Percentiles rank a stretch among this genome's conserved stretches.
Conservation (phyloP, 2,113 vertebrate species). For the Ictidomys tridecemlineatus region DNA sequence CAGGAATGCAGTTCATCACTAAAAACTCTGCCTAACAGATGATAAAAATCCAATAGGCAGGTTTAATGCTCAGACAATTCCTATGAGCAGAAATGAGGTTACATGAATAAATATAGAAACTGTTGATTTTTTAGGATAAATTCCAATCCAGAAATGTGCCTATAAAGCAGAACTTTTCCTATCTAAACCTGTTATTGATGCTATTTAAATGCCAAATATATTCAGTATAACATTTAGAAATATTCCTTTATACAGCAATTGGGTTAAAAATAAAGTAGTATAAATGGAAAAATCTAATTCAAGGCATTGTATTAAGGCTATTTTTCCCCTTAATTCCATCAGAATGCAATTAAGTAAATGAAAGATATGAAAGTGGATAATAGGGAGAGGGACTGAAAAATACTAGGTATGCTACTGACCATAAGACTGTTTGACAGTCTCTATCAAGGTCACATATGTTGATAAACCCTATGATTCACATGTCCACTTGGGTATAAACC, state of each 20-base stretch:
- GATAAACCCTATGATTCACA: not conserved
- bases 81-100: not conserved
- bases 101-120: not conserved
- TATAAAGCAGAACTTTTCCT: conserved; percentile 16
- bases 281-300: conserved; percentile 17
- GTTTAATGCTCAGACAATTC: not conserved
- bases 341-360: not conserved
- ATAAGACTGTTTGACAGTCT: not conserved
- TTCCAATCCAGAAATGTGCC: not conserved
- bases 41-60: not conserved
- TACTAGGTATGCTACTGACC: not conserved
- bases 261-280: conserved; percentile 40
- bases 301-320: not conserved
- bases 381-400: not conserved
- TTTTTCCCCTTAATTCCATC: not conserved
- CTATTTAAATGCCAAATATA: conserved; percentile 4
- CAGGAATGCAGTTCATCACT: not conserved
- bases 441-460: not conserved
- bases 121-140: not conserved
- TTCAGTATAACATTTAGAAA: conserved; percentile 41
- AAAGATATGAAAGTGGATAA: not conserved
- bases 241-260: conserved; percentile 21
- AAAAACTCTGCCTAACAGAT: not conserved
- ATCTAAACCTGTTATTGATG: conserved; percentile 31
- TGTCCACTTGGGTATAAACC: not conserved